A percentile compares a stretch with the other conserved stretches of the same genome.
Conservation (phyloP, 2,113 vertebrate genomes). For the Anser brachyrhynchus region DNA sequence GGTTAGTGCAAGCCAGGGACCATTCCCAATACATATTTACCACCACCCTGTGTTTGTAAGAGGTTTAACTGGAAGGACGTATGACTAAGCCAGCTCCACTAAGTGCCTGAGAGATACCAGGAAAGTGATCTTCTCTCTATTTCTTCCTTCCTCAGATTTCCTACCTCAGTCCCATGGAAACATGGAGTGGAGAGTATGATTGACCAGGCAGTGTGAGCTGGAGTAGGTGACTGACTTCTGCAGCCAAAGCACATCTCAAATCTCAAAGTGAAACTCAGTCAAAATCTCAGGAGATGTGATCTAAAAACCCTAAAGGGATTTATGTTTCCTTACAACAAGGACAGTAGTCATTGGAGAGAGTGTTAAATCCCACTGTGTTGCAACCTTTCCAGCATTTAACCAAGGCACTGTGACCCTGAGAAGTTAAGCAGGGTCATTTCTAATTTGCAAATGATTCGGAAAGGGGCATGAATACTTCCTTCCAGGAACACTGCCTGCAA, state of each 20-base stretch:
- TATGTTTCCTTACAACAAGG: background rate
- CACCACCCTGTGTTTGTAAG: background rate
- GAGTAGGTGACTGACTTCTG: background rate
- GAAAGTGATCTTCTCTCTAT: background rate
- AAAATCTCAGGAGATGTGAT: background rate
- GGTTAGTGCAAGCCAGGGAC: background rate
- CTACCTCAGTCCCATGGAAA: background rate
- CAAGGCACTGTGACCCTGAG: background rate
- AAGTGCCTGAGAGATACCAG: background rate
- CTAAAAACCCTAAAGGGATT: background rate
- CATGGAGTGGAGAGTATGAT: background rate
- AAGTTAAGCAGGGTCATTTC: background rate
- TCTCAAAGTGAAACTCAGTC: background rate
- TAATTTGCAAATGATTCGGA: background rate
- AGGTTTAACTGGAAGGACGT: background rate
- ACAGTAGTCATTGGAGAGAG: no score
- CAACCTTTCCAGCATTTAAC: background rate
- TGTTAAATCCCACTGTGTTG: background rate
- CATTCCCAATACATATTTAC: background rate
- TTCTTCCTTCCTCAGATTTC: background rate
- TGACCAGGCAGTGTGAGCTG: background rate
- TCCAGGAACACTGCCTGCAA: background rate
- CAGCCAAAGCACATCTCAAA: background rate
- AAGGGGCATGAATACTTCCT: background rate
- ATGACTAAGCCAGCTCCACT: background rate